Conservation (phyloP, 1,140 invertebrate genomes). For the Batillaria attramentaria region DNA sequence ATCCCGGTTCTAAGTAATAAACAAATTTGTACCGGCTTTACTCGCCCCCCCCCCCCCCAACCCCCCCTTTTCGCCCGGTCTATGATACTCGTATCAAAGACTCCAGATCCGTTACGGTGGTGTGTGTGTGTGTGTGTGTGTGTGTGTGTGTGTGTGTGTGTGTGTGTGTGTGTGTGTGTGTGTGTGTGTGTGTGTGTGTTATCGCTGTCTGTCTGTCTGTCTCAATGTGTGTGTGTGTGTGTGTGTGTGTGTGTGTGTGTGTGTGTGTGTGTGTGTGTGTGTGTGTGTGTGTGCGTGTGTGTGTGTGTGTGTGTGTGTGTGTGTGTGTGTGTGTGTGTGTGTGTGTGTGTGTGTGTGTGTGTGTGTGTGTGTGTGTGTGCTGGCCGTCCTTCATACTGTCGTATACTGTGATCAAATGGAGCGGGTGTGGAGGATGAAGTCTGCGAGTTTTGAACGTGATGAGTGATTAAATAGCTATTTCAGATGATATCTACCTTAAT, state of each 20-base stretch:
- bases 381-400: neutral
- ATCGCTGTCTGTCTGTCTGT: neutral
- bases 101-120: neutral
- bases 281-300: slow-evolving; percentile 13
- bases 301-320: slow-evolving; percentile 23
- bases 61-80: no score
- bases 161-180: slow-evolving; percentile 20
- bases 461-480: neutral
- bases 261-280: neutral
- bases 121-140: slow-evolving; percentile 2
- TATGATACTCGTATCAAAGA: neutral
- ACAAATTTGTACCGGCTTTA: no score
- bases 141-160: neutral
- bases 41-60: no score
- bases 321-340: slow-evolving; percentile 19
- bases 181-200: neutral
- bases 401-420: neutral
- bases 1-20: no score
- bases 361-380: neutral
- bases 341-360: neutral
- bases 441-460: no score
- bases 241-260: neutral
- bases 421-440: no score
- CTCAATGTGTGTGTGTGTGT: neutral
- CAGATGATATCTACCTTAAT: neutral